A percentile compares a stretch with the other conserved stretches of the same genome.
Conservation (phyloP, 1,140 invertebrate genomes). For the Tetramorium alpestre region DNA sequence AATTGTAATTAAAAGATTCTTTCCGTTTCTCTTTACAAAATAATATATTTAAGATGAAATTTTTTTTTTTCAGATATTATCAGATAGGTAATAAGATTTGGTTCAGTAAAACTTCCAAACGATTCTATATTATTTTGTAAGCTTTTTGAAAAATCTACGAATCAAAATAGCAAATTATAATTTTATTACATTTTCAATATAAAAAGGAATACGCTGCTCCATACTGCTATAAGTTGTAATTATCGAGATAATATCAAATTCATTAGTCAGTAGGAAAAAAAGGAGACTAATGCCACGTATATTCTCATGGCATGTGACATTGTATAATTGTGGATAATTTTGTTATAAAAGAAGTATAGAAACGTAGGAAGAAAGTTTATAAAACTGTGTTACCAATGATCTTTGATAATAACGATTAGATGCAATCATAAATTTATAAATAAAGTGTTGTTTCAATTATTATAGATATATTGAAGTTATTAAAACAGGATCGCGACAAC, state of each 20-base stretch:
- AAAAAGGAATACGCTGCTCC: background rate
- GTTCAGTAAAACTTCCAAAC: no score
- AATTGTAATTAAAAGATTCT: no score
- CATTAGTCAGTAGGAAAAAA: slow-evolving; percentile 26
- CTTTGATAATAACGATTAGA: background rate
- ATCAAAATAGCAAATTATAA: background rate
- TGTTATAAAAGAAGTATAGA: slow-evolving; percentile 24
- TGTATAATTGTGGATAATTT: slow-evolving; percentile 44
- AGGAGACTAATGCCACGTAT: background rate
- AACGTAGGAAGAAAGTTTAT: background rate
- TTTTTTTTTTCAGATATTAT: no score
- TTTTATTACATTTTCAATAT: slow-evolving; percentile 9
- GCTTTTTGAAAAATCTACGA: no score
- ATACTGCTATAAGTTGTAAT: background rate
- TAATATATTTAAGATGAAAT: no score
- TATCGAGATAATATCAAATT: slow-evolving; percentile 1
- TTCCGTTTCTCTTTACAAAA: no score
- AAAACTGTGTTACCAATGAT: slow-evolving; percentile 41
- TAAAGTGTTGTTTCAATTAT: slow-evolving; percentile 29
- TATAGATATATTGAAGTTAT: slow-evolving; percentile 1
- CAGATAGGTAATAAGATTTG: no score
- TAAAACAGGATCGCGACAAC: background rate
- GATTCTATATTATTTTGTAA: no score
- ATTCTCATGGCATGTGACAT: background rate
- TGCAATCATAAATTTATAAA: slow-evolving; percentile 11